Conservation (phyloP, 2,797 vertebrate species). For the Gallirallus australis region DNA sequence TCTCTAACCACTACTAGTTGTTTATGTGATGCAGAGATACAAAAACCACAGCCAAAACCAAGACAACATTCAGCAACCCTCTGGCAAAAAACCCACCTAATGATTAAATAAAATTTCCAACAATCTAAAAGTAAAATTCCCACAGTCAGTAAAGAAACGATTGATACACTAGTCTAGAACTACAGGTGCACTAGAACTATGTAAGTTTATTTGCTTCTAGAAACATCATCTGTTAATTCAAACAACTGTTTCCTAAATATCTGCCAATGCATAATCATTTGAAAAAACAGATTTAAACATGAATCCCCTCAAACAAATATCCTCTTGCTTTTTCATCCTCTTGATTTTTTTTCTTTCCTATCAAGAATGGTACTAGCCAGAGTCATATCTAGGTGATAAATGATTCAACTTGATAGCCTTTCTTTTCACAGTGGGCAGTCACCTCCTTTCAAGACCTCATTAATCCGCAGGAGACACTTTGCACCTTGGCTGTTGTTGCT, state of each 20-base stretch:
- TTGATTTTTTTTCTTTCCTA: background rate
- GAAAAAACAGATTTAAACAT: background rate
- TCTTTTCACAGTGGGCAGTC: conserved; percentile 2
- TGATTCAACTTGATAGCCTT: background rate
- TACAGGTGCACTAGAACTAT: background rate
- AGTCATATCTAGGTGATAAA: background rate
- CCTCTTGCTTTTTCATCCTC: background rate
- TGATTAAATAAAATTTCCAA: background rate
- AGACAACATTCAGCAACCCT: background rate
- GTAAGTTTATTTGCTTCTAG: background rate
- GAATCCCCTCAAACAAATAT: background rate
- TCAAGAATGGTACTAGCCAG: background rate
- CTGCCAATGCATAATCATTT: background rate
- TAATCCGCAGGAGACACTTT: conserved; percentile 39
- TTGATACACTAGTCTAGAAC: background rate
- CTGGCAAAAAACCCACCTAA: rapidly evolving
- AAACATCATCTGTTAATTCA: background rate
- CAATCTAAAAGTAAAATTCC: background rate
- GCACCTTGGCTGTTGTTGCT: conserved; percentile 12
- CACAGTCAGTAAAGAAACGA: background rate
- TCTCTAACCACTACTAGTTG: conserved; percentile 34
- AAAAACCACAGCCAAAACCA: conserved; percentile 35
- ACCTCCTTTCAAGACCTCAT: conserved; percentile 33
- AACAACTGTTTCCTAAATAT: background rate
- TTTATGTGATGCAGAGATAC: conserved; percentile 2